Evolutionary conservation across 2,888 invertebrate genomes (phyloP).

Genomic region (Lobophora halterata): DNA sequence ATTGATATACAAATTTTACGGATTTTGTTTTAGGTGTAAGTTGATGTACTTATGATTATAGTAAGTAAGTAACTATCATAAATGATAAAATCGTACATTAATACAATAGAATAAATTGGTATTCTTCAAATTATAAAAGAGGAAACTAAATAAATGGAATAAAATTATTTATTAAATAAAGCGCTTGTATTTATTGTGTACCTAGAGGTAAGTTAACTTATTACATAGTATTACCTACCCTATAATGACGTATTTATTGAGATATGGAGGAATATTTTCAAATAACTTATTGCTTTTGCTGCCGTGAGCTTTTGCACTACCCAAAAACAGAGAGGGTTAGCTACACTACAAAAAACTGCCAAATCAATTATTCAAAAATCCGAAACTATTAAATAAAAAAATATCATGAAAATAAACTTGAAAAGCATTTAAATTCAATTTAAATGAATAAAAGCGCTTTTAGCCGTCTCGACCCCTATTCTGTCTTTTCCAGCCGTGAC

Average conservation of each 20-base stretch:
- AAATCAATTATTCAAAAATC: slow-evolving; percentile 1
- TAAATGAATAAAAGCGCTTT: slow-evolving; percentile 6
- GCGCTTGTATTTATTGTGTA: too few species aligned
- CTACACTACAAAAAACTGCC: too few species aligned
- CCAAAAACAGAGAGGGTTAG: too few species aligned
- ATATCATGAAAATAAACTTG: slow-evolving; percentile 7
- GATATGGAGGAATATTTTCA: too few species aligned
- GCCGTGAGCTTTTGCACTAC: too few species aligned
- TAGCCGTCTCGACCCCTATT: slow-evolving; percentile 7
- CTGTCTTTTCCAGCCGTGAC: slow-evolving; percentile 16
- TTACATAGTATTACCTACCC: too few species aligned
- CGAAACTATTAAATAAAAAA: slow-evolving; percentile 6
- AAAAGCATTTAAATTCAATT: neutral
- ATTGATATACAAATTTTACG: slow-evolving; percentile 53
- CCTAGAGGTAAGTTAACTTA: too few species aligned
- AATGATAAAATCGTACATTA: slow-evolving; percentile 35
- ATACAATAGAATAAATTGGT: slow-evolving; percentile 48
- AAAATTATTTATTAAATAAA: slow-evolving; percentile 59
- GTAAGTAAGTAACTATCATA: slow-evolving; percentile 31
- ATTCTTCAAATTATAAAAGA: slow-evolving; percentile 51
- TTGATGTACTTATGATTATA: slow-evolving; percentile 43
- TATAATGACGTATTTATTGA: too few species aligned
- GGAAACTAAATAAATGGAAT: slow-evolving; percentile 46
- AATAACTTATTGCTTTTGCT: too few species aligned
- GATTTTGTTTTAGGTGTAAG: slow-evolving; percentile 42